phyloP scores from a whole-genome alignment of 2,888 invertebrate genomes.

The Amaurobius ferox region DNA sequence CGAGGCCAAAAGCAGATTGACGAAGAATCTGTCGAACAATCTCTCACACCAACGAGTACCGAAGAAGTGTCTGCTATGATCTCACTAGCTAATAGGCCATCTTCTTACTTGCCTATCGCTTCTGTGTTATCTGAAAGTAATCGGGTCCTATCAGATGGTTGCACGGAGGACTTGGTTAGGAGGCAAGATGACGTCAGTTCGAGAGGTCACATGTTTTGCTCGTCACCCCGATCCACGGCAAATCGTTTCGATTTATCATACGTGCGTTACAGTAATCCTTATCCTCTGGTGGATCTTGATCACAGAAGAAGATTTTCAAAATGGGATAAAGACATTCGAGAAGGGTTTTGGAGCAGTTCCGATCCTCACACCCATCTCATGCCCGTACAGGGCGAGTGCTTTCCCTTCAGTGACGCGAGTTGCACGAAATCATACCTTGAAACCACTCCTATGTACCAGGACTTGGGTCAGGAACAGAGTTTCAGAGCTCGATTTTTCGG shows the following conservation, averaged over 20 bases:
- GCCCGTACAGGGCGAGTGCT: constrained; percentile 55
- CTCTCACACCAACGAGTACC: constrained; percentile 66
- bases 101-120: constrained; percentile 53
- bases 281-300: constrained; percentile 48
- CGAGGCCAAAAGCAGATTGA: constrained; percentile 54
- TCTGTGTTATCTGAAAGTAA: constrained; percentile 66
- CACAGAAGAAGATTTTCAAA: constrained; percentile 47
- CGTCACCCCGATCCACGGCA: constrained; percentile 18
- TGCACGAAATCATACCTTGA: constrained; percentile 50
- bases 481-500: constrained; percentile 55
- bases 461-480: constrained; percentile 50
- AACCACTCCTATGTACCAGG: constrained; percentile 50
- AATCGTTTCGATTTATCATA: constrained; percentile 52
- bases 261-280: constrained; percentile 54
- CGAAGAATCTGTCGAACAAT: constrained; percentile 65
- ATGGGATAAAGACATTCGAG: constrained; percentile 55
- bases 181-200: constrained; percentile 32
- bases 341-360: constrained; percentile 45
- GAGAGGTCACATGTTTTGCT: constrained; percentile 31
- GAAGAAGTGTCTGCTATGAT: constrained; percentile 73
- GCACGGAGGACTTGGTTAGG: constrained; percentile 30
- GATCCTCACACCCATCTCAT: constrained; percentile 35
- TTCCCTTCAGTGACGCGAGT: constrained; percentile 37
- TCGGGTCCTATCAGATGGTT: constrained; percentile 55
- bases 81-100: constrained; percentile 36